Evolutionary conservation across 2,888 invertebrate genomes (phyloP).

Genomic region (Bruchidius siliquastri): DNA sequence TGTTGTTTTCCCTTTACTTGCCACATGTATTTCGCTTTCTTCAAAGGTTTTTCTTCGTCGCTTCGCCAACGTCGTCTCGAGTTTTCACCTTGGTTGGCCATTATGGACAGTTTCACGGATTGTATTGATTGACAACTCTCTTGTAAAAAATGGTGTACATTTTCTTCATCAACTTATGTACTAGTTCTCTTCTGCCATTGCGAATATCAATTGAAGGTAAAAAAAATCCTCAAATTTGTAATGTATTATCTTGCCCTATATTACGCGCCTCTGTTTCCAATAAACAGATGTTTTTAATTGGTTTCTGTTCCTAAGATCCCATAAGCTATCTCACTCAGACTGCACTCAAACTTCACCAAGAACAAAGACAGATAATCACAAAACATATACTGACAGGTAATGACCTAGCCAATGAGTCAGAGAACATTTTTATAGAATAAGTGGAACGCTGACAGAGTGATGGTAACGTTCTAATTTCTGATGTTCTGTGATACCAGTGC

Average conservation of each 20-base stretch:
- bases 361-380: neutral
- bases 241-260: neutral
- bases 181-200: neutral
- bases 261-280: slow-evolving; percentile 10
- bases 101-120: slow-evolving; percentile 4
- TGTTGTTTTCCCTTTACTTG: slow-evolving; percentile 63
- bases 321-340: neutral
- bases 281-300: slow-evolving; percentile 33
- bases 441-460: too few relatives aligned
- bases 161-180: neutral
- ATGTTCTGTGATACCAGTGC: too few relatives aligned
- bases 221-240: slow-evolving; percentile 6
- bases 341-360: neutral
- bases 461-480: too few relatives aligned
- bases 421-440: too few relatives aligned
- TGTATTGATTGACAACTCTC: neutral
- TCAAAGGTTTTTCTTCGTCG: slow-evolving; percentile 57
- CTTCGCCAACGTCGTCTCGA: slow-evolving; percentile 51
- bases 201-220: neutral
- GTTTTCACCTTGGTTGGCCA: slow-evolving; percentile 44
- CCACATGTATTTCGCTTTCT: slow-evolving; percentile 64
- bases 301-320: neutral
- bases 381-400: too few relatives aligned
- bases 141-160: neutral
- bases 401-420: too few relatives aligned